Base-by-base conservation (phyloP, 2,797 vertebrate genomes). In the Hemibagrus guttatus region DNA sequence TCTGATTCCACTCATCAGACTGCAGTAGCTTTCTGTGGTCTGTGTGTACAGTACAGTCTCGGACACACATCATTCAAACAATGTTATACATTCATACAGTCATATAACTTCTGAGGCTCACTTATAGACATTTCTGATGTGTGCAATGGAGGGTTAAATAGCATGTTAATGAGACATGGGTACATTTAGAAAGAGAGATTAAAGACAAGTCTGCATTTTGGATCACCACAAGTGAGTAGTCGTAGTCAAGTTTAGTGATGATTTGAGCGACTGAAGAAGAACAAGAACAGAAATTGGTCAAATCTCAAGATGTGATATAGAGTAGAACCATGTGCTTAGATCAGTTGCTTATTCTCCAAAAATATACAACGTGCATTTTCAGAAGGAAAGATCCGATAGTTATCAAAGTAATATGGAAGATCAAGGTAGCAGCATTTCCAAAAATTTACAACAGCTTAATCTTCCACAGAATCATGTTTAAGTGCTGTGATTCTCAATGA, bases 1-100 rank as follows among this genome's bases (percentile, higher is more conserved):
- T 83, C 88, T 39, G 75, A 58, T 75, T 87, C 84, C 81, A 88
- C 75, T 87, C 21, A 81, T 52, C 72, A 84, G 54, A 46, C 54
- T 46, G 42, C 35, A 39, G n/a, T 42, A 42, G 59, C 39, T 85
- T 82, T 80, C 49, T 56, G 7, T 54, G 52, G 14, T n/a, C 26
- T 54, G 23, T 52, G 46, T 75, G 52, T n/a, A 28, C 46, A 49
- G 49, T 74, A 26, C 71, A 46, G 11, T 35, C 16, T 28, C 63
- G 28, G 63, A 64, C 28, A 28, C 63, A 1, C 26, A 13, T 64
- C 66, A 23, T 49, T 49, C 8, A 8, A 71, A 23, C 69, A 71
- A n/a, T n/a, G 68, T 35, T 35, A 69, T 69, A 9, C 7, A 72
- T 72, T 72, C 39, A 72, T 26, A 9, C 4, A 19, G 19, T 39